A percentile compares a stretch with the other conserved stretches of the same genome.
Conservation (phyloP, 1,140 invertebrate genomes). For the Aricia agestis region DNA sequence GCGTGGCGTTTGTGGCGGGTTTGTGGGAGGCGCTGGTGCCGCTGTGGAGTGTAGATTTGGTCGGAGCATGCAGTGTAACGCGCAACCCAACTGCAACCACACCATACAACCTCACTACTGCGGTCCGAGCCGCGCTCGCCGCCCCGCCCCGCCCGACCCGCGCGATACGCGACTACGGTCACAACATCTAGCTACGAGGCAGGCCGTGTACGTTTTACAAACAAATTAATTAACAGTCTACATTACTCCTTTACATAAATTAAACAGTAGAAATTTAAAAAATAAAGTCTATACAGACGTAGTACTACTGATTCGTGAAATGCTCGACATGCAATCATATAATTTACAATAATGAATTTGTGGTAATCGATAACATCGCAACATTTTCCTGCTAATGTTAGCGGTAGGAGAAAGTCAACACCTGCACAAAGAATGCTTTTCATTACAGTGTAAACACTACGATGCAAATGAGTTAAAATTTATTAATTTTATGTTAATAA, state of each 20-base stretch:
- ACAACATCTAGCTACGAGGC: constrained; percentile 66
- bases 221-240: constrained; percentile 58
- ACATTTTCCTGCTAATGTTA: constrained; percentile 75
- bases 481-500: constrained; percentile 65
- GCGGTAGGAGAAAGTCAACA: constrained; percentile 70
- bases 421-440: constrained; percentile 72
- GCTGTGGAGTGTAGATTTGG: constrained; percentile 71
- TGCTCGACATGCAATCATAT: constrained; percentile 45
- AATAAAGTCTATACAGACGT: constrained; percentile 21
- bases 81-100: constrained; percentile 75
- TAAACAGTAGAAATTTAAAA: constrained; percentile 20
- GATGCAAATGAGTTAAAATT: constrained; percentile 64
- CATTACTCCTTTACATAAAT: constrained; percentile 28
- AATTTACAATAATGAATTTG: constrained; percentile 44
- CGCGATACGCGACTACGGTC: constrained; percentile 39
- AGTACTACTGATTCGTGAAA: constrained; percentile 27
- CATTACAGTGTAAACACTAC: constrained; percentile 68
- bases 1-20: constrained; percentile 67
- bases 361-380: constrained; percentile 63
- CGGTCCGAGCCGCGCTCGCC: constrained; percentile 32
- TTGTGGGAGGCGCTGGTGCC: constrained; percentile 68
- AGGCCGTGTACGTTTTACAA: constrained; percentile 51
- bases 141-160: constrained; percentile 19
- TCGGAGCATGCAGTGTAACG: constrained; percentile 75
- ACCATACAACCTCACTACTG: constrained; percentile 68